Percentiles rank a stretch among this genome's conserved stretches.
These are phyloP conservation scores for Argyrosomus japonicus DNA, from an alignment of 2,113 vertebrate species.

Conservation along the genomic window DNA sequence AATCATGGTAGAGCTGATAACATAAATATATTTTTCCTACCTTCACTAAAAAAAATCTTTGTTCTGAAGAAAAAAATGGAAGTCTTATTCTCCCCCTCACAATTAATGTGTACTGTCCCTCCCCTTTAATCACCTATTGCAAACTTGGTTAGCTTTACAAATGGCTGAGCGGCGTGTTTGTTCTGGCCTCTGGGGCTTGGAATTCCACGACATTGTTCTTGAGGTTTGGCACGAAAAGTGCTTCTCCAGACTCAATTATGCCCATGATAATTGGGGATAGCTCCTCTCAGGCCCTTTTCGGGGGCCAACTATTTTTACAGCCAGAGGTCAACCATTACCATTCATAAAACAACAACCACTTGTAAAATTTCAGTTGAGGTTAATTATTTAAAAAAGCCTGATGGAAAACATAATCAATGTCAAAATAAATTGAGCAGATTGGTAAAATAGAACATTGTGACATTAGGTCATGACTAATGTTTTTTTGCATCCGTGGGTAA, in stretches of 20 bases:
- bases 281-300: constrained; percentile 32
- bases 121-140: constrained; percentile 55
- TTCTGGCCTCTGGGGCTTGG: constrained; percentile 55
- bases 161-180: constrained; percentile 50
- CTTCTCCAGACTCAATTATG: constrained; percentile 44
- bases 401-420: constrained; percentile 44
- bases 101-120: constrained; percentile 29
- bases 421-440: constrained; percentile 24
- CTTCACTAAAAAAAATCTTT: neutral
- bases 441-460: constrained; percentile 22
- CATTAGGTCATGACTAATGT: constrained; percentile 16
- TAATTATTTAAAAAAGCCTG: constrained; percentile 21
- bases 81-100: neutral
- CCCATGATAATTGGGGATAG: constrained; percentile 45
- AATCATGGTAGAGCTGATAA: too few relatives aligned
- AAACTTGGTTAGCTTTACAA: constrained; percentile 51
- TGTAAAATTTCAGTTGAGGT: constrained; percentile 10
- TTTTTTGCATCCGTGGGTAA: neutral
- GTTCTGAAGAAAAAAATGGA: constrained; percentile 13
- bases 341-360: constrained; percentile 46
- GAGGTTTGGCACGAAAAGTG: constrained; percentile 36
- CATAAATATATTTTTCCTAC: too few relatives aligned
- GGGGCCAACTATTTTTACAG: constrained; percentile 37
- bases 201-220: constrained; percentile 49
- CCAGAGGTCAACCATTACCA: constrained; percentile 31